Evolutionary conservation across 2,888 invertebrate species (phyloP), one percentile per base, ranked within the genome.

Genomic region (Melitaea athalia): DNA sequence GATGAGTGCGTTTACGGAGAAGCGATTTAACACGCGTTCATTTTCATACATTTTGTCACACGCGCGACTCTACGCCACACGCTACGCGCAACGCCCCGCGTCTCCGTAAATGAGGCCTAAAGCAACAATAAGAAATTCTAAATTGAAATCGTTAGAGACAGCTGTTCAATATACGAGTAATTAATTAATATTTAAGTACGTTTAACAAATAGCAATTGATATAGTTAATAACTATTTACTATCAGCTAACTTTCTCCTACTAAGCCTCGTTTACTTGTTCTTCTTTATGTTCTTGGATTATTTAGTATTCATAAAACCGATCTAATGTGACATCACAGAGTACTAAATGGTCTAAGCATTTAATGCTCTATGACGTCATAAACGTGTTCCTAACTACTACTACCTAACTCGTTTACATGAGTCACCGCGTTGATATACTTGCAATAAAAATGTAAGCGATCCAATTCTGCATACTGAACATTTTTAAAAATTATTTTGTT

Each of bases 191-290:
- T n/a, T n/a, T n/a, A n/a, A n/a, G n/a, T n/a, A 11, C 14, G 14
- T 47, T 47, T 47, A 47, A 47, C 45, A 11, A 47, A 47, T 47
- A 47, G 45, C 11, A 47, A 47, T 47, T 47, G 45, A 57, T 24
- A 15, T 5, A 50, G 33, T 42, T 52, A 31, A 15, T 17, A 63
- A 63, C 55, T 45, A 47, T 11, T 42, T 62, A 62, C 64, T 59
- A 59, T 50, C 15, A 68, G 63, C 67, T 67, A 65, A 65, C 68
- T 70, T 70, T 70, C 68, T 50, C 64, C 68, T 68, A 62, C 59
- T 63, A 24, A 45, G 31, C 17, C 12, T 55, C 49, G 59, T 68
- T 71, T 59, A 59, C 62, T 55, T 65, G 64, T 63, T 43, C 47
- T 65, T 33, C 31, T 33, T 55, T 43, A 63, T 64, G 68, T 68